phyloP scores from a whole-genome alignment of 92 coral and sea anemone genomes.

The Nematostella vectensis region DNA sequence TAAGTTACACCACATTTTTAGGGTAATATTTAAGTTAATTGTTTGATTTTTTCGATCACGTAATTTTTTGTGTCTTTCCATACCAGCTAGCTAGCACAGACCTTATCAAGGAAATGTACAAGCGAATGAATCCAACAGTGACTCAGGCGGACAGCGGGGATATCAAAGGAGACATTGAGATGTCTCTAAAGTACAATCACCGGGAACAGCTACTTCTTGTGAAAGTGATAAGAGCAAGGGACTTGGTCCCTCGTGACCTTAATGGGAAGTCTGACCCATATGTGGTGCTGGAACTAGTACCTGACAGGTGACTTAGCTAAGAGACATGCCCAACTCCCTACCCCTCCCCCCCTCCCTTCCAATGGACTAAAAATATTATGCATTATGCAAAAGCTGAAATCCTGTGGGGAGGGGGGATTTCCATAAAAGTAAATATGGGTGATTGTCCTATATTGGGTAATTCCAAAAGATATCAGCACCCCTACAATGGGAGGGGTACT shows the following conservation, averaged over 20 bases:
- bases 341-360: too few relatives aligned
- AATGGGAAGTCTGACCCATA: slow-evolving; percentile 98
- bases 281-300: slow-evolving; percentile 75
- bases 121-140: slow-evolving; percentile 90
- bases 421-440: too few relatives aligned
- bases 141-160: slow-evolving; percentile 90
- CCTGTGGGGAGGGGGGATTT: too few relatives aligned
- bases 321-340: too few relatives aligned
- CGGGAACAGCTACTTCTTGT: slow-evolving; percentile 70
- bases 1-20: too few relatives aligned
- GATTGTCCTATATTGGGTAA: too few relatives aligned
- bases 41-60: too few relatives aligned
- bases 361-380: too few relatives aligned
- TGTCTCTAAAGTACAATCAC: slow-evolving; percentile 79
- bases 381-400: too few relatives aligned
- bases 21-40: too few relatives aligned
- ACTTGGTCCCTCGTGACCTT: slow-evolving; percentile 79
- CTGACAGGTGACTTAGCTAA: slow-evolving; percentile 57
- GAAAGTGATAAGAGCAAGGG: slow-evolving; percentile 85
- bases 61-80: background rate
- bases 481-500: too few relatives aligned
- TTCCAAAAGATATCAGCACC: too few relatives aligned
- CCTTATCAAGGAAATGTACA: slow-evolving; percentile 81
- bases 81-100: slow-evolving; percentile 86
- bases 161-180: slow-evolving; percentile 78